A percentile compares a stretch with the other conserved stretches of the same genome.
Evolutionary conservation across 2,797 vertebrate genomes (phyloP).

Genomic region (Oreochromis grahami): DNA sequence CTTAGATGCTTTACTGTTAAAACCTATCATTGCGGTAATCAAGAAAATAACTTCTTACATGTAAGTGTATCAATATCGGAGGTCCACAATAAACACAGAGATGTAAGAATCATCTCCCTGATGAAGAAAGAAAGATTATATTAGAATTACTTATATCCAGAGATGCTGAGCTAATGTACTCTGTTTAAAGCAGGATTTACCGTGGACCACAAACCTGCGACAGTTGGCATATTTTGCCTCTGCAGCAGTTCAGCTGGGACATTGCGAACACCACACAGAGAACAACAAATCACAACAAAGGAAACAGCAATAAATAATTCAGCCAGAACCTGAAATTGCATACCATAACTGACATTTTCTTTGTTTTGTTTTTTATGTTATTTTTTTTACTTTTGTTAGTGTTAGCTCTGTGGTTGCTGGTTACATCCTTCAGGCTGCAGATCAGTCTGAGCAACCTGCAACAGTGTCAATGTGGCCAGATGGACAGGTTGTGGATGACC

Average conservation of each 20-base stretch:
- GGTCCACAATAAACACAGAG: neutral
- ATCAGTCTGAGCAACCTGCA: neutral
- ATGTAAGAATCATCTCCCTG: neutral
- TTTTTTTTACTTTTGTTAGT: neutral
- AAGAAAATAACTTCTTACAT: neutral
- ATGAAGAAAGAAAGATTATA: neutral
- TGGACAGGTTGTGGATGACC: neutral
- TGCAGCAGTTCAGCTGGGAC: neutral
- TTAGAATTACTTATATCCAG: neutral
- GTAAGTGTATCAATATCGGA: neutral
- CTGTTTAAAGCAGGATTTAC: neutral
- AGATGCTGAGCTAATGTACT: neutral
- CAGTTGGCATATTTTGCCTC: neutral
- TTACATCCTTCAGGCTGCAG: neutral
- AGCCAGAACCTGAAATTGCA: neutral
- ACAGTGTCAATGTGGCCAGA: neutral
- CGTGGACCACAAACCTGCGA: neutral
- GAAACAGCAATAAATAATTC: slow-evolving; percentile 18
- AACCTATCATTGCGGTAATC: neutral
- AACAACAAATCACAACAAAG: neutral
- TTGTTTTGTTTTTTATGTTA: neutral
- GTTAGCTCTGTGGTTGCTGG: neutral
- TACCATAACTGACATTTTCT: neutral
- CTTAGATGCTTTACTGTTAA: neutral
- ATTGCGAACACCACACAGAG: neutral